phyloP scores from a whole-genome alignment of 2,113 vertebrate genomes.

The Austrofundulus limnaeus region DNA sequence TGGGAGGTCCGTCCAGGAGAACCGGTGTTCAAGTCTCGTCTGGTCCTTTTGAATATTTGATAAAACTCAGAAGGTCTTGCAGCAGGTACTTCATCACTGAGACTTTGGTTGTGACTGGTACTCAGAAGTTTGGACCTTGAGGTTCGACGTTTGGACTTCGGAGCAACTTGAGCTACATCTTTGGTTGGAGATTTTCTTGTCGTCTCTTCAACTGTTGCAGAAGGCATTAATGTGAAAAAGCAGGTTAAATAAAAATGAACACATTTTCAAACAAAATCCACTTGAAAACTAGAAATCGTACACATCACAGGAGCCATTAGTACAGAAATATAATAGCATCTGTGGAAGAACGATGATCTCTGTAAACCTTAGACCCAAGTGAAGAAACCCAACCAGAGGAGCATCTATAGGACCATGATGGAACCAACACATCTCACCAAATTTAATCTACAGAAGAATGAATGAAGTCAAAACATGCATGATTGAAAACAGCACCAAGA shows the following conservation, averaged over 20 bases:
- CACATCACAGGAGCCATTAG: neutral
- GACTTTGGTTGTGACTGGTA: neutral
- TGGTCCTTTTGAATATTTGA: neutral
- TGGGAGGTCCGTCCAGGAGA: neutral
- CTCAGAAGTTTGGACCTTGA: neutral
- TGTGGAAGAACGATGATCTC: too few relatives aligned
- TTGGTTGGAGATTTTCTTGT: neutral
- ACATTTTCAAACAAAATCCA: conserved; percentile 1
- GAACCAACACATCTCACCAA: neutral
- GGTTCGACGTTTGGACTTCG: neutral
- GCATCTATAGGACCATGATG: too few relatives aligned
- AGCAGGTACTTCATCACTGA: conserved; percentile 2
- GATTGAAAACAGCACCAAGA: neutral
- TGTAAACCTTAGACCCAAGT: too few relatives aligned
- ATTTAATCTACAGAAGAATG: neutral
- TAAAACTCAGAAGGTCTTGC: neutral
- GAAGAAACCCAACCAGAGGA: too few relatives aligned
- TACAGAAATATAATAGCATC: too few relatives aligned
- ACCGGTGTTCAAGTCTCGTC: neutral
- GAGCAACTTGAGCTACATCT: neutral
- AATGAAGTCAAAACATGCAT: neutral
- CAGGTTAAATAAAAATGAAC: conserved; percentile 20
- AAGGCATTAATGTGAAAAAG: conserved; percentile 37
- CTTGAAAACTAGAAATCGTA: neutral
- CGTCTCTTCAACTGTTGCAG: conserved; percentile 34